Evolutionary conservation across 2,797 vertebrate genomes (phyloP).

Genomic region (Heliangelus exortis): DNA sequence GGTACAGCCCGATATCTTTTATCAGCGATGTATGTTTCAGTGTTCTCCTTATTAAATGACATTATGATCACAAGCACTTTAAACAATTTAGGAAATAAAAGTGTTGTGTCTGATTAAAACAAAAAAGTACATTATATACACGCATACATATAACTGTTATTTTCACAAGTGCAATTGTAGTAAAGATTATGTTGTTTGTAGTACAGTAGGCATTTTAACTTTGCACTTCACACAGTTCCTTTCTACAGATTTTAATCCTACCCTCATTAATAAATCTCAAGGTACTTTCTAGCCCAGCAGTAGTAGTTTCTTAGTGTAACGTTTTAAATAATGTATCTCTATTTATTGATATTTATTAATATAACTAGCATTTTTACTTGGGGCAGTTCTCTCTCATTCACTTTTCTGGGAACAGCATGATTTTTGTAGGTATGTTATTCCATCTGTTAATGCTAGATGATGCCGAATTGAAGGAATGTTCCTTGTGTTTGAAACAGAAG

Average conservation of each 20-base stretch:
- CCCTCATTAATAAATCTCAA: background rate
- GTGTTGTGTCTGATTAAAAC: background rate
- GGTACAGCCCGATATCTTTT: background rate
- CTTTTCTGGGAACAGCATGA: conserved; percentile 30
- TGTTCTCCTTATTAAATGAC: background rate
- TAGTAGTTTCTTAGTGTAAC: background rate
- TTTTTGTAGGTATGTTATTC: conserved; percentile 66
- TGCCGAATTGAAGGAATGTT: conserved; percentile 62
- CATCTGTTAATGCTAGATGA: conserved; percentile 65
- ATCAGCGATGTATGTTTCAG: background rate
- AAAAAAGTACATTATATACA: background rate
- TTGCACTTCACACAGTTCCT: background rate
- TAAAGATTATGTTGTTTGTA: background rate
- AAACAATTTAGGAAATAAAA: background rate
- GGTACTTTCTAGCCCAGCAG: background rate
- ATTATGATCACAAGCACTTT: background rate
- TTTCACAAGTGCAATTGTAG: background rate
- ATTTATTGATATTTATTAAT: background rate
- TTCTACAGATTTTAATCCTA: background rate
- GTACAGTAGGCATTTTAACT: background rate
- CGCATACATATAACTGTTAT: background rate
- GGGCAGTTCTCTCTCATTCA: conserved; percentile 20
- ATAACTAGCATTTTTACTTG: background rate
- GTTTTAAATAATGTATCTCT: background rate
- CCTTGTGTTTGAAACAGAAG: conserved; percentile 71